Percentiles rank a stretch among this genome's conserved stretches.
These are phyloP conservation scores for Corydoras maculifer DNA, from an alignment of 2,113 vertebrate genomes.

Conservation along the genomic window DNA sequence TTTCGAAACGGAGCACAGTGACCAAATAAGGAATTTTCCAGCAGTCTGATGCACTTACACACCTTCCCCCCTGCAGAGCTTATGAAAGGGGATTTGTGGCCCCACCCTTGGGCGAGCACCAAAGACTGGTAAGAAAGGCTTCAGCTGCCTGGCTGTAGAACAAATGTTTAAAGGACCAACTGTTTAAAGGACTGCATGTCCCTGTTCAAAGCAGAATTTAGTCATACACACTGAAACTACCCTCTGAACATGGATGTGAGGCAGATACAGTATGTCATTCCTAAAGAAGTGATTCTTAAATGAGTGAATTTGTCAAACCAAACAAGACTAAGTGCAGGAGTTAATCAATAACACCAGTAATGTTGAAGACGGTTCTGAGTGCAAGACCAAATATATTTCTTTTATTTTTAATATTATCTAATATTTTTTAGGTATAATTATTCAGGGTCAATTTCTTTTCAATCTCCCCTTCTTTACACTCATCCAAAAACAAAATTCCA, in stretches of 20 bases:
- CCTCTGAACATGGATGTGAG: background rate
- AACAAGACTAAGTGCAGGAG: too few relatives aligned
- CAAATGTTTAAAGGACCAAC: conserved; percentile 66
- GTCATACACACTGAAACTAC: conserved; percentile 5
- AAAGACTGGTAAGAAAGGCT: conserved; percentile 54
- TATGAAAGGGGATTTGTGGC: conserved; percentile 40
- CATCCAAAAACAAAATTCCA: too few relatives aligned
- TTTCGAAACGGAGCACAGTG: conserved; percentile 23
- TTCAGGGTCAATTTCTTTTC: too few relatives aligned
- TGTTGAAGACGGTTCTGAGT: background rate
- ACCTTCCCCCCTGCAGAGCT: conserved; percentile 27
- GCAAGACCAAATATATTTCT: background rate
- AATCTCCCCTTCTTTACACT: too few relatives aligned
- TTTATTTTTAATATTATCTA: background rate
- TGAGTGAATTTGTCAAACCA: too few relatives aligned
- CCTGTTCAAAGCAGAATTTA: conserved; percentile 19
- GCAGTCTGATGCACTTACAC: conserved; percentile 13
- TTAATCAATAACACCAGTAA: too few relatives aligned
- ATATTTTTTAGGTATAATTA: too few relatives aligned
- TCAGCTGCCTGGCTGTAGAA: conserved; percentile 65
- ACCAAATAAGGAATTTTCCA: conserved; percentile 40
- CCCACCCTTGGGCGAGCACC: conserved; percentile 45
- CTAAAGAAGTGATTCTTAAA: too few relatives aligned
- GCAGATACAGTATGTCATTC: too few relatives aligned
- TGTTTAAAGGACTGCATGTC: conserved; percentile 46